Conservation (phyloP, 2,888 invertebrate genomes). For the Polyploca ridens region DNA sequence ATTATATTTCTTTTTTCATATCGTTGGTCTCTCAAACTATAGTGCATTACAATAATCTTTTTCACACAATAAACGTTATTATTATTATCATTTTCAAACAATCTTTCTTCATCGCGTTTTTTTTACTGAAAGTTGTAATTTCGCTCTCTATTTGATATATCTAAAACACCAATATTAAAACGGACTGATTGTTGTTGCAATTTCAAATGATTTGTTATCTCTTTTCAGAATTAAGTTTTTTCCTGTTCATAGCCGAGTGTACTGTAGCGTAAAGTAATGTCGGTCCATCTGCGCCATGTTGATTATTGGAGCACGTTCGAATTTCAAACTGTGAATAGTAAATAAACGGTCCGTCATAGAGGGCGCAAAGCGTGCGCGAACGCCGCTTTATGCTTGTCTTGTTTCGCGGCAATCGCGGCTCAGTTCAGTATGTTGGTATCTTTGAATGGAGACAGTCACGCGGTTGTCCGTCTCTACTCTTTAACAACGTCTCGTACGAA, state of each 20-base stretch:
- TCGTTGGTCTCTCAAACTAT: neutral
- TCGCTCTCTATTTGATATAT: neutral
- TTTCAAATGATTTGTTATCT: conserved; percentile 19
- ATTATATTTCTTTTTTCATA: conserved; percentile 15
- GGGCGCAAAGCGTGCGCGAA: conserved; percentile 68
- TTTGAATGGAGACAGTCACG: conserved; percentile 75
- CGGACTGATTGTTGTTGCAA: neutral
- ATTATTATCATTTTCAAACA: too few species aligned
- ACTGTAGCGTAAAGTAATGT: conserved; percentile 46
- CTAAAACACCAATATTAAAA: neutral
- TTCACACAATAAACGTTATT: too few species aligned
- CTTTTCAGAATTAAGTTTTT: conserved; percentile 29
- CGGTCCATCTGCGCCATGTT: conserved; percentile 62
- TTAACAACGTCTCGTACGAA: conserved; percentile 45
- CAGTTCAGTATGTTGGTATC: conserved; percentile 71
- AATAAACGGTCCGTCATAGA: conserved; percentile 74
- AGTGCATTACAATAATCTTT: too few species aligned
- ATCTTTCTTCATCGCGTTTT: conserved; percentile 4
- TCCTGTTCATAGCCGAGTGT: conserved; percentile 36
- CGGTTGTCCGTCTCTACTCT: conserved; percentile 49
- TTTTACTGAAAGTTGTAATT: neutral
- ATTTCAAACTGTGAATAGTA: conserved; percentile 80
- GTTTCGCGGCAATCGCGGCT: conserved; percentile 34
- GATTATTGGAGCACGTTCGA: conserved; percentile 76
- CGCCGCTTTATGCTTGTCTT: conserved; percentile 52